Conservation (phyloP, 2,113 vertebrate genomes). For the zebrafish (Danio rerio) region GRCz12tu NC_133191.1:54024001-54024500, state of each 20-base stretch:
- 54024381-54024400: slow-evolving; percentile 77
- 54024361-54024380: slow-evolving; percentile 72
- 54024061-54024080: slow-evolving; percentile 81
- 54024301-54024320: slow-evolving; percentile 67
- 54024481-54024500: slow-evolving; percentile 20
- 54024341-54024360: slow-evolving; percentile 57
- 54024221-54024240: not conserved
- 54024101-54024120: slow-evolving; percentile 81
- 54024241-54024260: slow-evolving; percentile 20
- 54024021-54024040: not conserved
- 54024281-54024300: slow-evolving; percentile 54
- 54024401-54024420: slow-evolving; percentile 74
- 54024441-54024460: slow-evolving; percentile 76
- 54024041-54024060: slow-evolving; percentile 77
- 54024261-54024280: slow-evolving; percentile 33
- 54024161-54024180: slow-evolving; percentile 32
- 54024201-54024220: too few species aligned
- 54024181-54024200: slow-evolving; percentile 14
- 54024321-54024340: slow-evolving; percentile 68
- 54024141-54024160: slow-evolving; percentile 31
- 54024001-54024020: not conserved
- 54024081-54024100: slow-evolving; percentile 81
- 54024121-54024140: slow-evolving; percentile 70
- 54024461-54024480: slow-evolving; percentile 58
- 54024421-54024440: slow-evolving; percentile 71